Base-by-base conservation (phyloP, 2,888 invertebrate genomes). In the Oeneis ivallda region DNA sequence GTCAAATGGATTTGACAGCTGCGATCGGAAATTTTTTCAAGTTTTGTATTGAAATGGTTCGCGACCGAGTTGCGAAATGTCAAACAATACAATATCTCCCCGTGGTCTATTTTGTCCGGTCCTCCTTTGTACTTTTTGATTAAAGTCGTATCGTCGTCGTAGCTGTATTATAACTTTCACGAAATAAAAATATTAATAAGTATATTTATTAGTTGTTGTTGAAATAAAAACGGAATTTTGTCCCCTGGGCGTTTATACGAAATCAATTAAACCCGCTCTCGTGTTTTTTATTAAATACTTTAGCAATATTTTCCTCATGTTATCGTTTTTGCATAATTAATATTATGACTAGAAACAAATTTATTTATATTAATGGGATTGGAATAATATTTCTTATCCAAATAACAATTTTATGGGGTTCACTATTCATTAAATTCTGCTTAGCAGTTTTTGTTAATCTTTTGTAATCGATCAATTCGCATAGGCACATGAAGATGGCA, bases 121-220 rank as follows among this genome's bases (percentile, higher is more conserved):
- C 17, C 47, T 17, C 47, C 15, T 85, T 86, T 85, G 86, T 85
- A 86, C 82, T 85, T 85, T 86, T 85, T 80, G 76, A 78, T 75
- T 75, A 78, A 17, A 54, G 41, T 41, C 56, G 56, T 56, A 56
- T 19, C 41, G 19, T 58, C 41, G 39, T 78, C 75, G 78, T 82
- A 80, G 82, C 78, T 74, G 41, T 56, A 56, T 19, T 41, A 13
- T 61, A 73, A 79, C 78, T 77, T 45, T 53, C 53, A 62, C 15
- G 53, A 79, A 79, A 60, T 39, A 56, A 26, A 19, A 5, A 56
- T 56, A 39, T 19, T 41, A 56, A 53, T 34, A 15, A 26, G 26
- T 26, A 26, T 26, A 9, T n/a, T 34, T 34, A 82, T 79, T 85
- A 83, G 82, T 85, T 85, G 81, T 85, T 83, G 65, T 54, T 41